phyloP scores from a whole-genome alignment of 2,888 invertebrate species.

The Rhabditoides inermis region DNA sequence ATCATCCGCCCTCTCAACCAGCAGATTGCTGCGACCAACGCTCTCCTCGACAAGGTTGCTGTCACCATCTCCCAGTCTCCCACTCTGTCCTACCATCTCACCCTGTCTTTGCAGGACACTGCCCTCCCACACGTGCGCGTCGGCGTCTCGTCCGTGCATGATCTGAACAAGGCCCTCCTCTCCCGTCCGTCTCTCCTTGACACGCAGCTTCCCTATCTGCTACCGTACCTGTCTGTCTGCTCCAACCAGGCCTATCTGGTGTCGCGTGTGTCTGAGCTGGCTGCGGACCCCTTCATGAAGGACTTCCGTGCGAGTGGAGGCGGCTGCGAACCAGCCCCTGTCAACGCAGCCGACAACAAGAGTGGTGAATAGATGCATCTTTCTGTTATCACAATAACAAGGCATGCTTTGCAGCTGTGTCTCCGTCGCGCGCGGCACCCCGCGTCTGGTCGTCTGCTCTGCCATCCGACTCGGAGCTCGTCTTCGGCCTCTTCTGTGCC shows the following conservation, averaged over 20 bases:
- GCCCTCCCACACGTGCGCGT: constrained; percentile 25
- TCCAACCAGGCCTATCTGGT: constrained; percentile 24
- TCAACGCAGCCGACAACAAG: no score
- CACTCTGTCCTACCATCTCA: no score
- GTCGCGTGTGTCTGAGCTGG: constrained; percentile 19
- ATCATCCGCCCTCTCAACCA: constrained; percentile 18
- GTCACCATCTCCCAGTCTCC: no score
- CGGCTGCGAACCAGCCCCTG: constrained; percentile 18
- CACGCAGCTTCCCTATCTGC: no score
- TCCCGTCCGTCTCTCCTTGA: constrained; percentile 3
- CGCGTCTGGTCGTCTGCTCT: constrained; percentile 24
- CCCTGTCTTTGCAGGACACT: no score
- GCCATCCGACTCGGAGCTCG: constrained; percentile 26
- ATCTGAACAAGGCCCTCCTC: constrained; percentile 20
- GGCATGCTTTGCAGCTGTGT: not conserved
- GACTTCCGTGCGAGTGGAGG: constrained; percentile 30
- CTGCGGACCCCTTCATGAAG: constrained; percentile 19
- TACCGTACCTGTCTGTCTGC: no score
- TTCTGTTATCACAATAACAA: no score
- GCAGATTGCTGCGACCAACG: constrained; percentile 23
- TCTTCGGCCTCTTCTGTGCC: constrained; percentile 24
- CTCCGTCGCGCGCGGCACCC: constrained; percentile 10
- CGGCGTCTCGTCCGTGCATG: constrained; percentile 21
- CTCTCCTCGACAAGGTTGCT: constrained; percentile 21
- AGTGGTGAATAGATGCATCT: no score